Conservation (phyloP, 2,888 invertebrate genomes). For the Drosophila paucipuncta region DNA sequence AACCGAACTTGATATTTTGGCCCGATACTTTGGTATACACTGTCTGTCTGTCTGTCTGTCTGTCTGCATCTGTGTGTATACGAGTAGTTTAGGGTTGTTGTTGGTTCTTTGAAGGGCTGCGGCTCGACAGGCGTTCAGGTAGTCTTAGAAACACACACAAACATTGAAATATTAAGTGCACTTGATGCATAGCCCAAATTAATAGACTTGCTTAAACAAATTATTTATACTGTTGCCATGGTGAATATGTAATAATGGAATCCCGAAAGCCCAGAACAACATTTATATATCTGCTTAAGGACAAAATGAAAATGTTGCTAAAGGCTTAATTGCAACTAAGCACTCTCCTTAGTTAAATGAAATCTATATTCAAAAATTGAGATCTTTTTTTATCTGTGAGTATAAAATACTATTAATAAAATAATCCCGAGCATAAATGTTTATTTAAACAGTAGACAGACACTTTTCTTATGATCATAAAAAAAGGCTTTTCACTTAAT, state of each 20-base stretch:
- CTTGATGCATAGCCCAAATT: conserved; percentile 36
- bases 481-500: neutral
- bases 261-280: conserved; percentile 9
- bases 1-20: conserved; percentile 62
- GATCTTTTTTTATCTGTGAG: neutral
- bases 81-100: conserved; percentile 47
- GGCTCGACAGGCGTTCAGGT: conserved; percentile 3
- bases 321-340: neutral
- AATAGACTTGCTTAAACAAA: conserved; percentile 55
- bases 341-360: neutral
- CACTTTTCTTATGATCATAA: neutral
- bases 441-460: neutral
- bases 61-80: neutral
- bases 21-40: conserved; percentile 31
- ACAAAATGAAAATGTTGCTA: neutral
- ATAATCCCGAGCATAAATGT: neutral
- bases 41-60: neutral
- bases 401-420: neutral
- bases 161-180: conserved; percentile 18
- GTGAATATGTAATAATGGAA: conserved; percentile 17
- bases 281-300: conserved; percentile 2
- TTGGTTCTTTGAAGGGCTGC: conserved; percentile 19
- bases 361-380: neutral
- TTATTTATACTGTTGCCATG: conserved; percentile 50
- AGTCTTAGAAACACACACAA: conserved; percentile 32